These are phyloP conservation scores for Trachops cirrhosus DNA, from an alignment of 2,797 vertebrate species.

Conservation along the genomic window DNA sequence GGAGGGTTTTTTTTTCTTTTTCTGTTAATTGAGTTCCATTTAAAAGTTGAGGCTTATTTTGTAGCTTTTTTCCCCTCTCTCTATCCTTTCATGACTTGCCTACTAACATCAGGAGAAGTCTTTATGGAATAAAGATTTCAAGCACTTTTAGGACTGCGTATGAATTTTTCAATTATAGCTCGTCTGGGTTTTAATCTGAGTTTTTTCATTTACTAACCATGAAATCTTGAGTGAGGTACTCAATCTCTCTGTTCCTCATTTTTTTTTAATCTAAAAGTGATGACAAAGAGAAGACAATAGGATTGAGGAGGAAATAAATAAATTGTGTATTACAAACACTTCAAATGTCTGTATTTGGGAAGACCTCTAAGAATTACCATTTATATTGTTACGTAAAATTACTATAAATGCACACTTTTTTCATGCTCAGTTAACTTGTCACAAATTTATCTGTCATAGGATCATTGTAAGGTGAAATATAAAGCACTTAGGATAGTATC, in stretches of 20 bases:
- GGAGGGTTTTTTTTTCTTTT: background rate
- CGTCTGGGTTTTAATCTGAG: background rate
- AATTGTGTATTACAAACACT: background rate
- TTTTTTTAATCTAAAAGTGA: background rate
- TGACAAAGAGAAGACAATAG: background rate
- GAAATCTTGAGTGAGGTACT: background rate
- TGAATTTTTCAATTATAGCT: background rate
- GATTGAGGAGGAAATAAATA: background rate
- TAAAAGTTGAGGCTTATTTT: background rate
- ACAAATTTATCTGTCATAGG: background rate
- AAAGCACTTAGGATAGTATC: background rate
- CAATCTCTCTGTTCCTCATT: background rate
- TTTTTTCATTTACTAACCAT: background rate
- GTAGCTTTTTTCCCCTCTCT: background rate
- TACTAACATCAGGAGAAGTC: background rate
- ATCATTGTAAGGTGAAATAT: background rate
- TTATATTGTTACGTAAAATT: background rate
- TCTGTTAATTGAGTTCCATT: background rate
- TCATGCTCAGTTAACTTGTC: background rate
- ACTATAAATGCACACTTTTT: background rate
- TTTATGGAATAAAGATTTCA: background rate
- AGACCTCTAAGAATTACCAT: background rate
- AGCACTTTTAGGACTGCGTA: background rate
- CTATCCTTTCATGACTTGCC: background rate
- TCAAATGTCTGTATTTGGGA: background rate